phyloP scores from a whole-genome alignment of 2,797 vertebrate genomes.

The Enteromius argenteus region DNA sequence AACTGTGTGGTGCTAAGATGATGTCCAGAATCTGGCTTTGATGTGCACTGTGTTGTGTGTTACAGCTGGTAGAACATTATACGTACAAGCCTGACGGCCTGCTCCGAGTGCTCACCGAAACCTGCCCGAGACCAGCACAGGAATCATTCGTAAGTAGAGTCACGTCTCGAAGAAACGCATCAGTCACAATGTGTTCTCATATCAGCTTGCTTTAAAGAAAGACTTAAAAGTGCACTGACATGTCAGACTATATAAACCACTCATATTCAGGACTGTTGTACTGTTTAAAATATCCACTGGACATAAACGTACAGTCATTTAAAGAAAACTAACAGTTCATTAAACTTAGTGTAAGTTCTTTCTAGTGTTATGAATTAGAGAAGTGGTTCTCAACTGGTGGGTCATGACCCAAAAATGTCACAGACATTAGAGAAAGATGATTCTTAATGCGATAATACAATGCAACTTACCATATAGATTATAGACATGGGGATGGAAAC shows the following conservation, averaged over 20 bases:
- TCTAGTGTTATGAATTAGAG: neutral
- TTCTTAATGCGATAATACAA: neutral
- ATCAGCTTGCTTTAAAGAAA: neutral
- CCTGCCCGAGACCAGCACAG: conserved; percentile 76
- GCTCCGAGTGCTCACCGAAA: conserved; percentile 86
- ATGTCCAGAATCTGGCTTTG: neutral
- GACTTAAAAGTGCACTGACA: neutral
- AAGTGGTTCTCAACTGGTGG: conserved; percentile 29
- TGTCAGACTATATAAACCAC: neutral
- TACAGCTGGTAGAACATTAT: conserved; percentile 95
- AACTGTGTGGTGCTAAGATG: neutral
- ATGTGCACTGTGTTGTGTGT: conserved; percentile 19
- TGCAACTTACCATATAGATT: neutral
- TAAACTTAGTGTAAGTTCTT: neutral
- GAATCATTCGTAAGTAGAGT: neutral
- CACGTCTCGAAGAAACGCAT: neutral
- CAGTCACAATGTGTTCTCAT: neutral
- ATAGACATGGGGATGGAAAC: neutral
- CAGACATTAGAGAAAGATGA: neutral
- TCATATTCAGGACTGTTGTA: neutral
- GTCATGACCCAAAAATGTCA: neutral
- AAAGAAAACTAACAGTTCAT: neutral
- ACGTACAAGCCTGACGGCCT: conserved; percentile 96
- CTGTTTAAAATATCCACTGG: neutral
- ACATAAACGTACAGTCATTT: neutral